Percentiles rank a stretch among this genome's conserved stretches.
These are phyloP conservation scores for Proctacanthus coquilletti DNA, from an alignment of 1,140 invertebrate genomes.

Conservation along the genomic window DNA sequence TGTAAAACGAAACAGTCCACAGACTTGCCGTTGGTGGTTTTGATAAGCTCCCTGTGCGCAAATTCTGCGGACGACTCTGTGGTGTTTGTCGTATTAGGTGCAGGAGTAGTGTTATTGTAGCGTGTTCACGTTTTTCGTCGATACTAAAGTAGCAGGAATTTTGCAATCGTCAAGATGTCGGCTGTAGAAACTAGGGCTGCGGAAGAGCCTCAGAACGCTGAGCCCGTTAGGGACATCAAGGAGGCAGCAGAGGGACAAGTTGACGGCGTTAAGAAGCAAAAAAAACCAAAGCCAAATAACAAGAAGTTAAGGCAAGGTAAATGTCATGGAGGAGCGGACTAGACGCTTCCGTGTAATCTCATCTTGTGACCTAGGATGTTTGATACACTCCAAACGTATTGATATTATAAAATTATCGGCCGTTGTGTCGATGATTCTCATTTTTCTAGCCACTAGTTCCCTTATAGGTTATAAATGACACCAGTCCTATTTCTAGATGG, in stretches of 20 bases:
- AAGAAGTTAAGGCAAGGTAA: conserved; percentile 27
- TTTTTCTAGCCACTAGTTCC: no score
- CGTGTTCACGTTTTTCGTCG: background rate
- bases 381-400: no score
- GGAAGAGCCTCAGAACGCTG: background rate
- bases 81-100: background rate
- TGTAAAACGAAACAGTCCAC: background rate
- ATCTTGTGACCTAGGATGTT: no score
- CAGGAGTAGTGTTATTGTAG: background rate
- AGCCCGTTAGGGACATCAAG: no score
- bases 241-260: conserved; percentile 13
- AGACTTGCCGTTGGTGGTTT: background rate
- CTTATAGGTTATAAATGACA: no score
- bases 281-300: conserved; percentile 29
- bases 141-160: background rate
- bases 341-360: no score
- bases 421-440: no score
- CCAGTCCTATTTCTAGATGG: no score
- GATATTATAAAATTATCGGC: no score
- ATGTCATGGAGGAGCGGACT: no score
- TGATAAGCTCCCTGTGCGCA: background rate
- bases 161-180: background rate
- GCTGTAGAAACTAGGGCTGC: background rate
- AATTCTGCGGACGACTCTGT: no score
- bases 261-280: conserved; percentile 27